Percentiles rank a stretch among this genome's conserved stretches.
These are phyloP conservation scores for Nasonia giraulti DNA, from an alignment of 1,140 invertebrate genomes.

Conservation along the genomic window DNA sequence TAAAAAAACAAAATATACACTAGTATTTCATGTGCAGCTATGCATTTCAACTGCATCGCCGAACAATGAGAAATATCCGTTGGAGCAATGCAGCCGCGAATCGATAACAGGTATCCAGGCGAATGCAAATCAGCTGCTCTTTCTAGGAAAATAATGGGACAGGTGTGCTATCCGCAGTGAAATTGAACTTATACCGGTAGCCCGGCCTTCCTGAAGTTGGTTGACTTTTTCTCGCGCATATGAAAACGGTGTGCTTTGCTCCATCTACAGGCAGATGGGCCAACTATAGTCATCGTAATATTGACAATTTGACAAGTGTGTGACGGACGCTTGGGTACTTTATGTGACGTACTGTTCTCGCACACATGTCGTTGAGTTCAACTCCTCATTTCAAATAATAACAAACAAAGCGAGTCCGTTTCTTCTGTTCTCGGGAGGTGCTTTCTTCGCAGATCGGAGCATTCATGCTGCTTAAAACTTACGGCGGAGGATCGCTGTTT, in stretches of 20 bases:
- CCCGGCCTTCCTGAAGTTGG: slow-evolving; percentile 10
- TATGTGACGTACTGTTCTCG: not conserved
- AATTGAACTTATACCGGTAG: slow-evolving; percentile 22
- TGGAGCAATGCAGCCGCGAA: not conserved
- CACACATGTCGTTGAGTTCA: slow-evolving; percentile 10
- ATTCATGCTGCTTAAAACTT: slow-evolving; percentile 22
- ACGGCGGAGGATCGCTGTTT: not conserved
- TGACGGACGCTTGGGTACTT: not conserved
- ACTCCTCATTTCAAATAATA: slow-evolving; percentile 24
- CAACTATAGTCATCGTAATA: not conserved
- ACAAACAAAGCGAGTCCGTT: slow-evolving; percentile 15
- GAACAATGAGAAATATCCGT: not conserved
- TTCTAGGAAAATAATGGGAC: not conserved
- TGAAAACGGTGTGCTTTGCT: not conserved
- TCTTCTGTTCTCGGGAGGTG: not conserved
- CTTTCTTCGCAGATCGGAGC: not conserved
- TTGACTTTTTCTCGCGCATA: not conserved
- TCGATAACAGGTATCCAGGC: not conserved
- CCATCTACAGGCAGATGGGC: too few species aligned
- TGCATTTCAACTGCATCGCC: not conserved
- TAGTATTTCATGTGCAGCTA: not conserved
- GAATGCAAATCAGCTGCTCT: not conserved
- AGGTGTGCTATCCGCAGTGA: not conserved
- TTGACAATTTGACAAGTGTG: slow-evolving; percentile 8
- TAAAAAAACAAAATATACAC: too few species aligned